These are phyloP conservation scores for Echinometra lucunter DNA, from an alignment of 53 echinoderm and acorn worm genomes.

Conservation along the genomic window DNA sequence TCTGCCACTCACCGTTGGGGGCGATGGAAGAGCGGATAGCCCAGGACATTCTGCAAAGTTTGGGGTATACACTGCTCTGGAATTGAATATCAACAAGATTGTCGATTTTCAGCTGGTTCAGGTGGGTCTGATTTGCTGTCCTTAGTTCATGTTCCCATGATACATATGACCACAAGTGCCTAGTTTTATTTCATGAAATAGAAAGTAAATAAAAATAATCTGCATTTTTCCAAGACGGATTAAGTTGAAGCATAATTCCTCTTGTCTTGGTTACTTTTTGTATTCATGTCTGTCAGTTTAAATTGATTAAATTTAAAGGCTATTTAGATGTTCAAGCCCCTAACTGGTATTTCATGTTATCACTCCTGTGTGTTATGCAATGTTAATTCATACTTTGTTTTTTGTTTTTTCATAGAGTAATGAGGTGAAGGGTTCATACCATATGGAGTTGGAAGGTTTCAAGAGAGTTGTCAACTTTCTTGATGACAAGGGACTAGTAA, in stretches of 20 bases:
- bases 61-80: slow-evolving; percentile 58
- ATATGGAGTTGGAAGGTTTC: neutral
- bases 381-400: neutral
- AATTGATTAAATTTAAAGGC: too few relatives aligned
- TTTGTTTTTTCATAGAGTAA: neutral
- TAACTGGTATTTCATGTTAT: too few relatives aligned
- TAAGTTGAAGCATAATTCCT: too few relatives aligned
- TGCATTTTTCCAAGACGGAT: too few relatives aligned
- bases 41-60: slow-evolving; percentile 68
- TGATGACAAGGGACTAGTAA: neutral
- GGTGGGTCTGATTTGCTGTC: slow-evolving; percentile 51
- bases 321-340: too few relatives aligned
- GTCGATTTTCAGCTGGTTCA: slow-evolving; percentile 67
- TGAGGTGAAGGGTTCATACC: neutral
- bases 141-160: too few relatives aligned
- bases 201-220: too few relatives aligned
- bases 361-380: too few relatives aligned
- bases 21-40: neutral
- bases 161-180: too few relatives aligned
- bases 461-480: neutral
- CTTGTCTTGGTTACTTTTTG: too few relatives aligned
- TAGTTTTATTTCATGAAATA: too few relatives aligned
- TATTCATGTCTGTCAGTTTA: too few relatives aligned
- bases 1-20: neutral
- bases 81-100: slow-evolving; percentile 70